Evolutionary conservation across 1,140 invertebrate species (phyloP), one percentile per base, ranked within the genome.

Genomic region (Trichoplusia ni): DNA sequence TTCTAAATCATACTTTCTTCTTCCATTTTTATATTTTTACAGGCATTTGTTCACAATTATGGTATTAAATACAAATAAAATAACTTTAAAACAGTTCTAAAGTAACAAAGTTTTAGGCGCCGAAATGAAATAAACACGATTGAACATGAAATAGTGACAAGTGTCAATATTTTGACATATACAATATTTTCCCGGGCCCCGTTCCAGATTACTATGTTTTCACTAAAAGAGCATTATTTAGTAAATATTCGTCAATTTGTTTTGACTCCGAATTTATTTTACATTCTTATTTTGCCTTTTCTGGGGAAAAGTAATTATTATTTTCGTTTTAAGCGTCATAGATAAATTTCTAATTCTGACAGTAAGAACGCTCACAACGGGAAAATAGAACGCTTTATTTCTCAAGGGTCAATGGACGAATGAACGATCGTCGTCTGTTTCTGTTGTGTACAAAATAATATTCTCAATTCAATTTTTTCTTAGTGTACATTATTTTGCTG

Each of bases 1-100:
- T 13, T 14, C 5, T 11, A 46, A 9, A 19, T 73, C 78, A 77
- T 71, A 89, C 86, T 89, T 69, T 89, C 86, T 82, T 89, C 86
- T 72, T 87, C 84, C 86, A 89, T 89, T 33, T 37, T 70, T 6
- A 5, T 21, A 27, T 6, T 4, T 42, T 31, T 18, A 19, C 31
- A 8, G 29, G 19, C 16, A 44, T 19, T 44, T n/a, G 31, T 9
- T 19, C 38, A 44, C 44, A 31, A 18, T 58, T 27, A 37, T 5
- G 18, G 19, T 37, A 29, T 23, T 46, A 42, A 14, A 14, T 51
- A 29, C 9, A 27, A 54, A 5, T 19, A 27, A 61, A n/a, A 44
- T 25, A 59, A 64, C 14, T 40, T 16, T n/a, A 38, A 51, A n/a
- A n/a, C n/a, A n/a, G n/a, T n/a, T n/a, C n/a, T n/a, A n/a, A n/a